Evolutionary conservation across 2,888 invertebrate genomes (phyloP), one percentile per base, ranked within the genome.

Genomic region (Lasius platythorax): DNA sequence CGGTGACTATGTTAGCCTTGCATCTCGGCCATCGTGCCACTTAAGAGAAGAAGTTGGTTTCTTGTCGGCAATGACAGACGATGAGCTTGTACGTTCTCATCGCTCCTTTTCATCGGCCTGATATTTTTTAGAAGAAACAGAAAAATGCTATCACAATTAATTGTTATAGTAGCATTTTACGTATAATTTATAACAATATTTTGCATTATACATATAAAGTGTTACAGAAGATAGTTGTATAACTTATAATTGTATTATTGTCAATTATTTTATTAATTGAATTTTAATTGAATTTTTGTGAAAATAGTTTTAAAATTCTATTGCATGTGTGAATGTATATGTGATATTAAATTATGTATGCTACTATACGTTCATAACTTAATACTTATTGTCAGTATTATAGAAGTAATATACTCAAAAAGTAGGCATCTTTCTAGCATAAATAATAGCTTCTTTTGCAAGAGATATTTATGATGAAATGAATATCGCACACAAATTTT

Each of bases 21-120:
- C 93, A 94, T 92, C 94, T 91, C 93, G 93, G 92, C 91, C 93
- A 90, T 88, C 88, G 94, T 94, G 91, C 94, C 88, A 94, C 93
- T 94, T 93, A 88, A 87, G 84, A 87, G 85, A 85, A 78, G 67
- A 53, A 70, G 70, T 53, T 76, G 68, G 64, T 66, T 84, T 85
- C 85, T 79, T 82, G 64, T 72, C 81, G 84, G 83, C 86, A 87
- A 87, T 91, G 89, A 88, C 86, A 79, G 72, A 37, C 82, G 64
- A 73, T 67, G 37, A 82, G 70, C 85, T 87, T 85, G 67, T 85
- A 85, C 76, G 68, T 78, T 86, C 70, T 82, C 72, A 70, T 30
- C 67, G 67, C 78, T 85, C 85, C 78, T 85, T 75, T 56, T 67
- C 61, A 83, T 82, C 46, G 66, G 33, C 82, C 68, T 83, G 46